Evolutionary conservation across 2,797 vertebrate species (phyloP), one percentile per base, ranked within the genome.

Genomic region (Ptychobarbus kaznakovi): DNA sequence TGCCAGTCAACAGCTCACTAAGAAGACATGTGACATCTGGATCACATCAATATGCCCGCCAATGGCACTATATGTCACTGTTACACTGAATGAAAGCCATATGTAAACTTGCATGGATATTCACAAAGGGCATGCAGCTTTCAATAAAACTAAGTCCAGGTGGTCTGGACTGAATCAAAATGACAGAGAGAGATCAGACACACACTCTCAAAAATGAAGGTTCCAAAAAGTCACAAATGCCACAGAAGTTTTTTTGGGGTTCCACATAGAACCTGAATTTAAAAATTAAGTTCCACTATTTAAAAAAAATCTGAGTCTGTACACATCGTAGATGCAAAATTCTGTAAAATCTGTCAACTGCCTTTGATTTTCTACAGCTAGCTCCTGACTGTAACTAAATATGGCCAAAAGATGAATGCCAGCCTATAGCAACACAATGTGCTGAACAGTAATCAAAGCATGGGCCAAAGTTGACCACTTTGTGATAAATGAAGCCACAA

Each of bases 91-190:
- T 8, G 7, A 53, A 70, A 79, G 20, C 38, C 66, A 78, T 51
- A 51, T 70, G 49, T n/a, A 56, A 46, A 58, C 32, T 32, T 76
- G 28, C 18, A 56, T 6, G n/a, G 32, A 40, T 42, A 53, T 84
- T 66, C 38, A 10, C 28, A 15, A 79, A 38, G 44, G 6, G 44
- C 32, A 32, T 32, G 32, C 44, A 56, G 44, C 22, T 79, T 86
- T 72, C 66, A 68, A 42, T 86, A 69, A 75, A 75, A 53, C n/a
- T 42, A 28, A 44, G 53, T 42, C 16, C 66, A 74, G 32, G 38
- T 77, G 32, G 32, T 68, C 46, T 84, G 84, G 53, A 42, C 32
- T 78, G 53, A 18, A 81, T 81, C 81, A 44, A 12, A 74, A 78
- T 82, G 53, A 72, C 32, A 32, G 4, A 20, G 51, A 20, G 16